These are phyloP conservation scores for Triplophysa rosa DNA, from an alignment of 2,113 vertebrate genomes.

Conservation along the genomic window DNA sequence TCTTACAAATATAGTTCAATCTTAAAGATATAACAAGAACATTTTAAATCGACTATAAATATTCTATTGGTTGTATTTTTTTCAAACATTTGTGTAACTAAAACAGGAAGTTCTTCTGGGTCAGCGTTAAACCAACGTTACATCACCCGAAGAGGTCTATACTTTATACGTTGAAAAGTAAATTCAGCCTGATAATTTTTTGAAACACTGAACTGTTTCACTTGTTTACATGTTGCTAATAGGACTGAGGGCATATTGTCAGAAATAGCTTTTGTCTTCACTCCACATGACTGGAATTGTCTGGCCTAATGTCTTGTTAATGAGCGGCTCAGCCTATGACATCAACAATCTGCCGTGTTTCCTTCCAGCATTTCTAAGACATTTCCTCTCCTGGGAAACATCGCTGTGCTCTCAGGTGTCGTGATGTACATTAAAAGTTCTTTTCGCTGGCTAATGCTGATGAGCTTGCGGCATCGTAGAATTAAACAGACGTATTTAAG, in stretches of 20 bases:
- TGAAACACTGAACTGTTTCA: no score
- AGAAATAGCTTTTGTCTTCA: not conserved
- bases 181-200: not conserved
- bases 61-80: no score
- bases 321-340: constrained; percentile 69
- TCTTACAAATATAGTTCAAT: no score
- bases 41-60: no score
- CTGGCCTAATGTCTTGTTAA: constrained; percentile 69
- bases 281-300: constrained; percentile 65
- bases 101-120: no score
- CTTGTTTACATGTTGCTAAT: not conserved
- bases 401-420: not conserved
- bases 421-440: not conserved
- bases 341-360: constrained; percentile 65
- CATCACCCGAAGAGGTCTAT: no score
- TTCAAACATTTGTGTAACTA: no score
- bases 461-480: constrained; percentile 1
- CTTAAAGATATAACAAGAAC: no score
- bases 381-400: constrained; percentile 56
- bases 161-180: no score
- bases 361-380: constrained; percentile 38
- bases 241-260: not conserved
- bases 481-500: constrained; percentile 17
- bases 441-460: constrained; percentile 18
- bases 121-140: no score